Percentiles rank a stretch among this genome's conserved stretches.
Evolutionary conservation across 2,797 vertebrate species (phyloP).

Genomic region (Melanotaenia nigrans): DNA sequence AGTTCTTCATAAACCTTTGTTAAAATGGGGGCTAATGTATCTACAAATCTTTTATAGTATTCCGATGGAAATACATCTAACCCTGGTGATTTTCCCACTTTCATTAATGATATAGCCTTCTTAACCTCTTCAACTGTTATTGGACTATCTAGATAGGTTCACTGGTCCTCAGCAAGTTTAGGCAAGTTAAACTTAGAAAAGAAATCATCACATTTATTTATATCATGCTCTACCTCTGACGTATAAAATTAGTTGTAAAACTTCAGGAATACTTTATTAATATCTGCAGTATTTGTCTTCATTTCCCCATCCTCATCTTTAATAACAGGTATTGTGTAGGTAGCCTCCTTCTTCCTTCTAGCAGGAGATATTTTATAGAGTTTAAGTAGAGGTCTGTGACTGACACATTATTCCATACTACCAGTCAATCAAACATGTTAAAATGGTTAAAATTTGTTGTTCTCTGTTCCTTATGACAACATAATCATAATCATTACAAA

Average conservation of each 20-base stretch:
- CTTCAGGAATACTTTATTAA: neutral
- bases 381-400: neutral
- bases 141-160: neutral
- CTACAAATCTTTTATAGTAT: neutral
- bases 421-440: neutral
- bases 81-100: neutral
- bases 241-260: no score
- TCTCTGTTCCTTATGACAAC: neutral
- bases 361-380: no score
- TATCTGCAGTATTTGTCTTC: neutral
- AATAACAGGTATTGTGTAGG: neutral
- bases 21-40: neutral
- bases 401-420: neutral
- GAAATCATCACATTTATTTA: no score
- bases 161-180: neutral
- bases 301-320: neutral
- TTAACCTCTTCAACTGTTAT: neutral
- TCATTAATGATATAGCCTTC: neutral
- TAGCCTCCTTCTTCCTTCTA: neutral
- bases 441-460: neutral
- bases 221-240: no score
- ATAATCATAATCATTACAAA: neutral
- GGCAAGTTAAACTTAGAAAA: neutral
- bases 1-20: no score
- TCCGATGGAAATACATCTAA: neutral